A percentile compares a stretch with the other conserved stretches of the same genome.
These are phyloP conservation scores for Cyprinodon brontotheroides DNA, from an alignment of 2,113 vertebrate genomes.

Conservation along the genomic window DNA sequence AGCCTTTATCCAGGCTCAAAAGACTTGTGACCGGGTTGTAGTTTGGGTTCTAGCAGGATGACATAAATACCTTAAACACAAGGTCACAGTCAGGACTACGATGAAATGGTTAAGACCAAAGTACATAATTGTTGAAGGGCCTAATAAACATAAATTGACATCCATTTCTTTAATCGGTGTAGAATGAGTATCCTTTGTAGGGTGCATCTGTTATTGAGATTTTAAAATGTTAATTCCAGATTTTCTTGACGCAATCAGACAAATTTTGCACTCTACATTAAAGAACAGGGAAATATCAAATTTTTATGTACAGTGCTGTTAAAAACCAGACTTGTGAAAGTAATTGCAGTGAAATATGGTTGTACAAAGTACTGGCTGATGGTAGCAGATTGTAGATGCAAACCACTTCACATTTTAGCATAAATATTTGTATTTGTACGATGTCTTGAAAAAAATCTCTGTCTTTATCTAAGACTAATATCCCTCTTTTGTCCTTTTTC, in stretches of 20 bases:
- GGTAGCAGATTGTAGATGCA: too few species aligned
- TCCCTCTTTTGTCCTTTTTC: not conserved
- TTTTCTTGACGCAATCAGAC: not conserved
- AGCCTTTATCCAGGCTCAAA: not conserved
- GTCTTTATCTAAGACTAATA: not conserved
- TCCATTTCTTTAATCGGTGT: too few species aligned
- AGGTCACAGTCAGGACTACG: not conserved
- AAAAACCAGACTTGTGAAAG: too few species aligned
- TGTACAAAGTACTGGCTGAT: too few species aligned
- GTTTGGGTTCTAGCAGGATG: not conserved
- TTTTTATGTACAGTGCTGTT: not conserved
- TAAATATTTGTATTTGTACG: too few species aligned
- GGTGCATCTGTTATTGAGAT: not conserved
- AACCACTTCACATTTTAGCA: too few species aligned
- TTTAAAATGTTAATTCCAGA: not conserved
- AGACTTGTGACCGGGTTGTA: not conserved
- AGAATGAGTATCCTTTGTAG: too few species aligned
- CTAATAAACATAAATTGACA: not conserved
- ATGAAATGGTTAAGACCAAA: not conserved
- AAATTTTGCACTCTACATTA: too few species aligned
- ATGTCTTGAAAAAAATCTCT: not conserved
- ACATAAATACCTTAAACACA: not conserved
- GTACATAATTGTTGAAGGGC: not conserved
- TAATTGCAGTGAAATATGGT: too few species aligned
- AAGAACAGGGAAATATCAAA: not conserved